Base-by-base conservation (phyloP, 2,888 invertebrate genomes). In the Tipula lateralis region DNA sequence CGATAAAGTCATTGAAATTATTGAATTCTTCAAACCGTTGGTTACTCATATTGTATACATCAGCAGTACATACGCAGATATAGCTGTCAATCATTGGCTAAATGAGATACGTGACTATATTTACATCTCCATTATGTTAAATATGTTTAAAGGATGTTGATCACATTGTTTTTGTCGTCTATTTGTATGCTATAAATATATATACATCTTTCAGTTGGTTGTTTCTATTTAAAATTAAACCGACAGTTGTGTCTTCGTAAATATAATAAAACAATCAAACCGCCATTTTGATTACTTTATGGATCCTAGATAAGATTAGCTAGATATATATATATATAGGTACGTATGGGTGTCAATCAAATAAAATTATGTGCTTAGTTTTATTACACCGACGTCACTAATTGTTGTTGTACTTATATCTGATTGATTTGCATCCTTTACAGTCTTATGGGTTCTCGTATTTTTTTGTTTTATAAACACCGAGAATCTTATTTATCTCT, bases 81-180 rank as follows among this genome's bases (percentile, higher is more conserved):
- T 1, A 66, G 66, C 24, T 66, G 66, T 24, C 66, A 66, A 66
- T 66, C 66, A 66, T 66, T 13, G 66, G 66, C 24, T 66, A 66
- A 66, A 66, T 66, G 66, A 66, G 19, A 24, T 66, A 66, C 66
- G 66, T 66, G 66, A 66, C 66, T 66, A 66, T 66, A 66, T 66
- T 66, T 66, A 66, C 66, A 24, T 66, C 66, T 24, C 66, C 66
- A 66, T 66, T 66, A 66, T 66, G 66, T 66, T 66, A 66, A 66
- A 66, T 66, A 66, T 66, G 66, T 66, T 66, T 24, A 66, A 66
- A 66, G 66, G 66, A 66, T 66, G 24, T 66, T 24, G 7, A 24
- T 66, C 24, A 24, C 66, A 66, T 66, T 66, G 3, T 44, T 5
- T 34, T 2, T 44, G 16, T 16, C 2, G 9, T 32, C 6, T 32